Base-by-base conservation (phyloP, 2,113 vertebrate species). In the Pseudorhombus dupliciocellatus region DNA sequence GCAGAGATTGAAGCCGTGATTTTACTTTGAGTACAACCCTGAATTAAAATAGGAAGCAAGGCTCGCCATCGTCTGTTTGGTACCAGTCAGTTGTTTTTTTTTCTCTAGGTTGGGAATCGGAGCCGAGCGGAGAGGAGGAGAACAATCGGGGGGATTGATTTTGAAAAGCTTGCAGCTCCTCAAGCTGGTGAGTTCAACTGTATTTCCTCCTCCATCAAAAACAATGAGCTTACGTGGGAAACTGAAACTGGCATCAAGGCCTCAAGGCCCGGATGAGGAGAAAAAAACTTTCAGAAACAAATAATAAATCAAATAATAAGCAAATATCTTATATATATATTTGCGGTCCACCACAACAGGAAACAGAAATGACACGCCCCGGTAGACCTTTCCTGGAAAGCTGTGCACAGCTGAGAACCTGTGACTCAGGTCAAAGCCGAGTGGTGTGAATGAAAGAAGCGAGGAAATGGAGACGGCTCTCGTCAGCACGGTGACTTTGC, bases 71-170 rank as follows among this genome's bases (percentile, higher is more conserved):
- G 25, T 26, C 64, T 48, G n/a, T 53, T 54, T 15, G 22, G 20
- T n/a, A 21, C 20, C 40, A 54, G 14, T 70, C 14, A 25, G 21
- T 79, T 78, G 31, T 31, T 57, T 73, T 31, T 68, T 16, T 84
- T 10, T 66, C 22, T 64, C 34, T 18, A 93, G 91, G 85, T 70
- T 50, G 42, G 56, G 68, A 84, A 66, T 59, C 71, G 66, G 50
- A 80, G 24, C 28, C 3, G 2, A 1, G 2, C 10, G 9, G 85
- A 90, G 22, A 89, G 82, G 72, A 91, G 86, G 54, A 92, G 79
- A 85, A 91, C 90, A 28, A 69, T 83, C 16, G 88, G 87, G 5
- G 91, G 86, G 2, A 65, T 90, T 44, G 80, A 86, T 70, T 84
- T 88, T 81, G 91, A 92, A 79, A 80, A 66, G 66, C 40, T 79